Conservation (phyloP, 2,113 vertebrate genomes). For the Stictonetta naevosa region DNA sequence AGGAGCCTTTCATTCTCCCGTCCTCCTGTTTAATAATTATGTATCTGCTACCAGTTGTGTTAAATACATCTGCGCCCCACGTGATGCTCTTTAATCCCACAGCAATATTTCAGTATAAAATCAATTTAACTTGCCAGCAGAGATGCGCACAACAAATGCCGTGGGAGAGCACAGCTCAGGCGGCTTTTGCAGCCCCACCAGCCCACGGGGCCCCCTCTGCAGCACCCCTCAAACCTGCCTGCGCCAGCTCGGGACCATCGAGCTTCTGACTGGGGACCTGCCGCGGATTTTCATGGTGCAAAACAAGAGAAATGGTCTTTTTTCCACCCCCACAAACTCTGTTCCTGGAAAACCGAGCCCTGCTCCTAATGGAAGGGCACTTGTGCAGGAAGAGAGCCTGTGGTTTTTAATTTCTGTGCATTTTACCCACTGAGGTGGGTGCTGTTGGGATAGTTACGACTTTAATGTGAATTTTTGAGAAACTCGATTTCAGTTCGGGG, state of each 20-base stretch:
- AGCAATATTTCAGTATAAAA: not conserved
- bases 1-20: not conserved
- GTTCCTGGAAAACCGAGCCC: not conserved
- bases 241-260: accelerated
- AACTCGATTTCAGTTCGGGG: not conserved
- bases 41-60: not conserved
- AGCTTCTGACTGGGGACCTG: not conserved
- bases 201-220: not conserved
- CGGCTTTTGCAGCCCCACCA: not conserved
- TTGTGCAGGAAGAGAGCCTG: not conserved
- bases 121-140: not conserved
- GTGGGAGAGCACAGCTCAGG: not conserved
- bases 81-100: not conserved
- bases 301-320: not conserved
- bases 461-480: not conserved
- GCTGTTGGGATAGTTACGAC: not conserved
- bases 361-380: not conserved
- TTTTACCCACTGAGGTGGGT: not conserved
- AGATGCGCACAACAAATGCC: not conserved
- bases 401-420: not conserved
- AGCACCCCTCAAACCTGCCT: not conserved
- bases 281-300: not conserved
- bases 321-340: not conserved
- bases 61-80: not conserved
- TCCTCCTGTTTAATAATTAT: not conserved